Evolutionary conservation across 2,888 invertebrate species (phyloP).

Genomic region (Leucozona laternaria): DNA sequence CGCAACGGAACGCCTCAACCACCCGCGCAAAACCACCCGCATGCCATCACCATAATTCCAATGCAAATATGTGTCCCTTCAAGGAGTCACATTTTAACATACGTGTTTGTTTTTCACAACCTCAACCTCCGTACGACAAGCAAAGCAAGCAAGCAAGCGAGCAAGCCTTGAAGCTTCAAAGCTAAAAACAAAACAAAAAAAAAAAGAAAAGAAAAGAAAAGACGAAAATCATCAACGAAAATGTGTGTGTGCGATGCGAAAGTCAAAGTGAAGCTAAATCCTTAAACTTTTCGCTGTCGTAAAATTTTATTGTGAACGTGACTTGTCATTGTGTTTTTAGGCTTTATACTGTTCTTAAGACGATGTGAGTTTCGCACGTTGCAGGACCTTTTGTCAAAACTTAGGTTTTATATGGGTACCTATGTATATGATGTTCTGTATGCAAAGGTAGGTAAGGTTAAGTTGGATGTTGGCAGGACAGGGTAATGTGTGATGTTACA

Average conservation of each 20-base stretch:
- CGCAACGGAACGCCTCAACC: not conserved
- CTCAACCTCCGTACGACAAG: slow-evolving; percentile 17
- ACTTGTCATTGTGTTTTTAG: slow-evolving; percentile 74
- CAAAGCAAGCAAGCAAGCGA: too few relatives aligned
- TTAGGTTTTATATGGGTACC: slow-evolving; percentile 24
- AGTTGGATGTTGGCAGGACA: not conserved
- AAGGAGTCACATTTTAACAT: slow-evolving; percentile 67
- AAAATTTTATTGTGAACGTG: slow-evolving; percentile 75
- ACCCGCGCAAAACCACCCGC: not conserved
- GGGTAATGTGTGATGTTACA: slow-evolving; percentile 43
- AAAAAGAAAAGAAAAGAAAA: not conserved
- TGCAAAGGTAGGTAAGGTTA: not conserved
- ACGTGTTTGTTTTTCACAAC: slow-evolving; percentile 62
- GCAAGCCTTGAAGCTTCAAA: slow-evolving; percentile 18
- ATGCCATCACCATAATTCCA: slow-evolving; percentile 58
- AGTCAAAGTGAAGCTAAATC: slow-evolving; percentile 50
- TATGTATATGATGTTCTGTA: too few relatives aligned
- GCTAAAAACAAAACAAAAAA: slow-evolving; percentile 1
- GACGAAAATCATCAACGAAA: slow-evolving; percentile 37
- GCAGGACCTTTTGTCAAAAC: slow-evolving; percentile 56
- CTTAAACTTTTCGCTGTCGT: slow-evolving; percentile 74
- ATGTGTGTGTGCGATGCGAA: not conserved
- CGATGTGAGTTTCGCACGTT: slow-evolving; percentile 67
- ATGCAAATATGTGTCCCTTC: slow-evolving; percentile 66
- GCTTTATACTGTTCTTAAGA: slow-evolving; percentile 62